Evolutionary conservation across 2,888 invertebrate species (phyloP).

Genomic region (Hydriomena furcata): DNA sequence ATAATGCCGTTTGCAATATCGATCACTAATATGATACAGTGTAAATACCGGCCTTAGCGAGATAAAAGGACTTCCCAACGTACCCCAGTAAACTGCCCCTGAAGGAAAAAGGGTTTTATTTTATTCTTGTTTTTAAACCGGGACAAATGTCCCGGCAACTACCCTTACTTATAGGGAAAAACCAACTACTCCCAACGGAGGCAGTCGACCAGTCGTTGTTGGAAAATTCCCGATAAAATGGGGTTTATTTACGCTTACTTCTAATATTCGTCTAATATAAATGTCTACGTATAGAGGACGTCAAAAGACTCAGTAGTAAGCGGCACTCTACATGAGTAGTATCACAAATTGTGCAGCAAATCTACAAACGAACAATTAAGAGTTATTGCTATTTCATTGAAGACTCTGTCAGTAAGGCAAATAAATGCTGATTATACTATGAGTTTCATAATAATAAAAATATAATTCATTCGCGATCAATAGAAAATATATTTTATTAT

Average conservation of each 20-base stretch:
- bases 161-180: too few species aligned
- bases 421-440: slow-evolving; percentile 64
- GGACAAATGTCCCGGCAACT: too few species aligned
- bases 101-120: background rate
- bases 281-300: slow-evolving; percentile 77
- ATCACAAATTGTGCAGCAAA: slow-evolving; percentile 77
- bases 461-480: slow-evolving; percentile 17
- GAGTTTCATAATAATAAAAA: slow-evolving; percentile 31
- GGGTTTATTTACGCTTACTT: slow-evolving; percentile 74
- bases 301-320: slow-evolving; percentile 76
- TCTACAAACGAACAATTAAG: slow-evolving; percentile 69
- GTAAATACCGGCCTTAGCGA: slow-evolving; percentile 46
- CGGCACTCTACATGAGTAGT: slow-evolving; percentile 71
- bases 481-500: background rate
- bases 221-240: slow-evolving; percentile 40
- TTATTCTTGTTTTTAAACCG: background rate
- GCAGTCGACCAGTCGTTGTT: slow-evolving; percentile 1
- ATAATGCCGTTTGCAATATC: slow-evolving; percentile 25
- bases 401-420: slow-evolving; percentile 74
- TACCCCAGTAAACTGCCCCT: background rate
- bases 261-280: slow-evolving; percentile 78
- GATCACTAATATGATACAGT: slow-evolving; percentile 33
- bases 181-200: background rate
- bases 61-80: slow-evolving; percentile 30
- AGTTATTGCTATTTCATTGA: slow-evolving; percentile 78